Evolutionary conservation across 2,113 vertebrate species (phyloP).

Genomic region (Mormyrus iriodes): DNA sequence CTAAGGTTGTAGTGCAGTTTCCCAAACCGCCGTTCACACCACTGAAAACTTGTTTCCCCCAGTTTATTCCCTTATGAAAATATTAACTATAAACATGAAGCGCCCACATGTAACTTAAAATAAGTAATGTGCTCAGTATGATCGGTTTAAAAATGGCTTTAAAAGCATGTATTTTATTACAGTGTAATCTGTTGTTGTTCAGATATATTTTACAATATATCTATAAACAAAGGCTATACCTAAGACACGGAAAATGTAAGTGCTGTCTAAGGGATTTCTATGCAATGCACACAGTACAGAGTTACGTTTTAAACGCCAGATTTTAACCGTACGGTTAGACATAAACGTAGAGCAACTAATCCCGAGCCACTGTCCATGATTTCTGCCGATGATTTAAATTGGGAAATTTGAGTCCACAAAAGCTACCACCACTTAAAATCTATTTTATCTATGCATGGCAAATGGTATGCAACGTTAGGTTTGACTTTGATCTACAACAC

Average conservation of each 20-base stretch:
- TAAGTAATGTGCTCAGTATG: background rate
- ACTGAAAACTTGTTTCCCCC: background rate
- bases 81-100: background rate
- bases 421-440: background rate
- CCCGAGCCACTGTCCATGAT: background rate
- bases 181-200: background rate
- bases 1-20: background rate
- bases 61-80: background rate
- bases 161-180: slow-evolving; percentile 1
- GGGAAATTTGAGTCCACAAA: background rate
- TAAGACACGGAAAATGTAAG: background rate
- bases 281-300: slow-evolving; percentile 1
- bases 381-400: background rate
- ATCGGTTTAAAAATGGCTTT: background rate
- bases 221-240: slow-evolving; percentile 9
- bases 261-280: slow-evolving; percentile 11
- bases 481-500: background rate
- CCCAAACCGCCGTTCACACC: background rate
- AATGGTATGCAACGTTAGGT: slow-evolving; percentile 17
- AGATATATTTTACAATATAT: slow-evolving; percentile 9
- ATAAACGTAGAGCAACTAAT: background rate
- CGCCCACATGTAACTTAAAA: background rate
- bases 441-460: slow-evolving; percentile 22
- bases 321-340: background rate
- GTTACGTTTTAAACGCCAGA: background rate